Percentiles rank a stretch among this genome's conserved stretches.
Conservation (phyloP, 2,888 invertebrate species). For the Serrognathus titanus region DNA sequence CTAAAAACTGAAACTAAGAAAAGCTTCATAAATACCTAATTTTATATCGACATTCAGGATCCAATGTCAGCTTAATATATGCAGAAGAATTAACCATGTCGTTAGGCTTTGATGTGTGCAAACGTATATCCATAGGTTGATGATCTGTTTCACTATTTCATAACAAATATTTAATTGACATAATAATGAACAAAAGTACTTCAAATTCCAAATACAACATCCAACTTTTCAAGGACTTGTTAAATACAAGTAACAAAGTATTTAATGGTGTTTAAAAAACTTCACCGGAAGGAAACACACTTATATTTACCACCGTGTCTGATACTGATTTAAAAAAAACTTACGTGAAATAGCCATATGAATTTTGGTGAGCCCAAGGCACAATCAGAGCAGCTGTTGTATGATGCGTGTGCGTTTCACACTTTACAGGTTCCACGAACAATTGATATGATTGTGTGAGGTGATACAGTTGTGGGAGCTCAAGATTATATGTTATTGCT, state of each 20-base stretch:
- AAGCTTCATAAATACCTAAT: constrained; percentile 54
- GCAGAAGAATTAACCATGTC: constrained; percentile 49
- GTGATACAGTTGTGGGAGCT: constrained; percentile 55
- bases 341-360: constrained; percentile 61
- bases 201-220: no score
- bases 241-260: no score
- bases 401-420: constrained; percentile 51
- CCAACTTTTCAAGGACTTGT: no score
- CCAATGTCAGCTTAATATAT: constrained; percentile 60
- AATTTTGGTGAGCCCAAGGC: constrained; percentile 64
- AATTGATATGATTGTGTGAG: constrained; percentile 60
- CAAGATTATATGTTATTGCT: constrained; percentile 60
- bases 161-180: no score
- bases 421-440: constrained; percentile 55
- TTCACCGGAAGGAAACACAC: no score
- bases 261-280: no score
- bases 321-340: constrained; percentile 30
- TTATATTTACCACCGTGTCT: no score
- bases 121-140: constrained; percentile 57
- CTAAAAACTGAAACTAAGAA: not conserved
- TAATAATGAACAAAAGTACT: no score
- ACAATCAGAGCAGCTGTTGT: constrained; percentile 60
- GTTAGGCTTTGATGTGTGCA: constrained; percentile 55
- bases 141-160: constrained; percentile 44
- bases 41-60: constrained; percentile 68